Conservation (phyloP, 2,797 vertebrate species). For the Labroides dimidiatus region DNA sequence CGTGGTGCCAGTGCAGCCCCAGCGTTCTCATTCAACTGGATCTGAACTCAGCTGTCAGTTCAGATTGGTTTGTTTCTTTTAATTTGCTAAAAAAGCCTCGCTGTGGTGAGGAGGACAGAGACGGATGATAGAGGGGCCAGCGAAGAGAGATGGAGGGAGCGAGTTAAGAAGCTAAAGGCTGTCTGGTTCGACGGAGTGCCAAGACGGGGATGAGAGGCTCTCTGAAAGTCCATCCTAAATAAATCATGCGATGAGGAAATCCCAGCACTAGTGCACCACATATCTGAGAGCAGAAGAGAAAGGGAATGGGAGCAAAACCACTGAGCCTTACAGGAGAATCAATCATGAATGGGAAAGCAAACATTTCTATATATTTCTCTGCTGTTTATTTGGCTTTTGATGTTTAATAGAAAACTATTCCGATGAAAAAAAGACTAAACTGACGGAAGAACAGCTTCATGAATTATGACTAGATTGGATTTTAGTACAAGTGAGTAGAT, state of each 20-base stretch:
- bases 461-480: constrained; percentile 30
- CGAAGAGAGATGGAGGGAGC: constrained; percentile 45
- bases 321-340: constrained; percentile 42
- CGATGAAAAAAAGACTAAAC: constrained; percentile 4
- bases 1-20: constrained; percentile 11
- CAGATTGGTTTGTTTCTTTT: constrained; percentile 65
- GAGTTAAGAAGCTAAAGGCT: constrained; percentile 66
- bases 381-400: constrained; percentile 25
- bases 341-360: constrained; percentile 34
- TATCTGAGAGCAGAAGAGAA: constrained; percentile 50
- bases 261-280: constrained; percentile 72
- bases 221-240: constrained; percentile 75
- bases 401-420: constrained; percentile 19
- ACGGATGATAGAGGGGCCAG: not conserved
- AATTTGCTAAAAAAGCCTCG: constrained; percentile 44
- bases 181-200: constrained; percentile 50
- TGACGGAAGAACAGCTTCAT: constrained; percentile 11
- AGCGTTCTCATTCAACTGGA: constrained; percentile 40
- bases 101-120: constrained; percentile 28
- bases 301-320: constrained; percentile 53
- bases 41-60: constrained; percentile 60
- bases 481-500: constrained; percentile 12
- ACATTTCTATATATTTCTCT: not conserved
- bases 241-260: constrained; percentile 76
- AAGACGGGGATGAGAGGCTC: constrained; percentile 50